Conservation (phyloP, 2,797 vertebrate species). For the Phrynocephalus vlangalii region DNA sequence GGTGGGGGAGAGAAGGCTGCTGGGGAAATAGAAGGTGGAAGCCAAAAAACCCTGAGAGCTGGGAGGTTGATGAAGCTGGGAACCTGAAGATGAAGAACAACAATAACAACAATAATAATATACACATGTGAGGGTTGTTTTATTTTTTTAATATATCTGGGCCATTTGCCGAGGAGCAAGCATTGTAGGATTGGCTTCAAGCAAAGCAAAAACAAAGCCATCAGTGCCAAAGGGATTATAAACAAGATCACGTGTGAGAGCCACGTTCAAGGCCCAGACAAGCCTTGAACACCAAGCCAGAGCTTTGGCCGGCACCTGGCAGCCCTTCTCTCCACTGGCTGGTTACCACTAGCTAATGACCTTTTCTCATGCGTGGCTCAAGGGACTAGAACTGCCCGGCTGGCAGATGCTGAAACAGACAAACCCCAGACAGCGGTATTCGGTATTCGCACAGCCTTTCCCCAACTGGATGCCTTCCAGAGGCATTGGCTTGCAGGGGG, state of each 20-base stretch:
- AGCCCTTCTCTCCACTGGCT: not conserved
- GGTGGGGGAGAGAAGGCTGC: too few species aligned
- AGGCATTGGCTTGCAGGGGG: too few species aligned
- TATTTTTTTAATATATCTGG: not conserved
- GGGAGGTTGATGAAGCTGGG: not conserved
- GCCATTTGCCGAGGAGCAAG: conserved; percentile 11
- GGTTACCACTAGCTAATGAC: not conserved
- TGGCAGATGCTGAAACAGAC: not conserved
- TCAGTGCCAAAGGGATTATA: conserved; percentile 15
- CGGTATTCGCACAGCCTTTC: not conserved
- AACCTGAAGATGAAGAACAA: not conserved
- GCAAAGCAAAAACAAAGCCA: conserved; percentile 16
- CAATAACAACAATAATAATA: too few species aligned
- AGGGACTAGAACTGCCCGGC: not conserved
- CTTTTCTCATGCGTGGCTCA: not conserved
- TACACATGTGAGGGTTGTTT: not conserved
- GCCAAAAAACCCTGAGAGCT: not conserved
- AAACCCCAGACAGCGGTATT: not conserved
- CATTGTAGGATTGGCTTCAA: not conserved
- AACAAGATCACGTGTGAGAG: conserved; percentile 24
- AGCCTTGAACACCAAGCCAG: not conserved
- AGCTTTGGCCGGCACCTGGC: not conserved
- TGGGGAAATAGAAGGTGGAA: not conserved
- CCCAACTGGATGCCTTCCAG: not conserved
- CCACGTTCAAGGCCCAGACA: conserved; percentile 5